Conservation (phyloP, 2,113 vertebrate genomes). For the Smithornis capensis region DNA sequence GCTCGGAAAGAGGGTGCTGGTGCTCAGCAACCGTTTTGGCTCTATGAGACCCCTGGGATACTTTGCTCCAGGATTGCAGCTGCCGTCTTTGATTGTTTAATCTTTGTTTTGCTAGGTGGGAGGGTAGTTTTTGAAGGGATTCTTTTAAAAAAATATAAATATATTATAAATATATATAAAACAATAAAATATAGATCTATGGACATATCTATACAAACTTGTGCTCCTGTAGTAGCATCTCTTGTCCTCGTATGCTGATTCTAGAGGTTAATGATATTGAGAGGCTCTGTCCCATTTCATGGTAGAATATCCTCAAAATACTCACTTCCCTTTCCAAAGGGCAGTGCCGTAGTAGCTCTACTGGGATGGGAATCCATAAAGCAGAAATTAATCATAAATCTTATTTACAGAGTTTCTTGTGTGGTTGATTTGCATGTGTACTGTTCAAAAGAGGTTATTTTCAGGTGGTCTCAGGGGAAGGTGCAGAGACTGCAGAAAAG, state of each 20-base stretch:
- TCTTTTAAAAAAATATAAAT: conserved; percentile 66
- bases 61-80: conserved; percentile 26
- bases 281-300: not conserved
- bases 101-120: conserved; percentile 58
- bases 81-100: conserved; percentile 40
- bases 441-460: not conserved
- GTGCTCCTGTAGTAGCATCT: not conserved
- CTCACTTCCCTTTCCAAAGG: not conserved
- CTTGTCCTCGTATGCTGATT: rapidly evolving
- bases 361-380: not conserved
- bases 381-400: not conserved
- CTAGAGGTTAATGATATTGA: not conserved
- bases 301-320: not conserved
- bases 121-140: conserved; percentile 60
- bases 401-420: not conserved
- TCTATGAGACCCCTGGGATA: conserved; percentile 3
- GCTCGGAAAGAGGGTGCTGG: not conserved
- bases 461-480: not conserved
- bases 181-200: conserved; percentile 62
- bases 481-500: not conserved
- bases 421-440: not conserved
- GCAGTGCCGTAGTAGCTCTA: rapidly evolving
- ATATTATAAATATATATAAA: conserved; percentile 67
- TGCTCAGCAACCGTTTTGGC: not conserved
- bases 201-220: conserved; percentile 17